Conservation (phyloP, 2,113 vertebrate genomes). For the Pipa parva region DNA sequence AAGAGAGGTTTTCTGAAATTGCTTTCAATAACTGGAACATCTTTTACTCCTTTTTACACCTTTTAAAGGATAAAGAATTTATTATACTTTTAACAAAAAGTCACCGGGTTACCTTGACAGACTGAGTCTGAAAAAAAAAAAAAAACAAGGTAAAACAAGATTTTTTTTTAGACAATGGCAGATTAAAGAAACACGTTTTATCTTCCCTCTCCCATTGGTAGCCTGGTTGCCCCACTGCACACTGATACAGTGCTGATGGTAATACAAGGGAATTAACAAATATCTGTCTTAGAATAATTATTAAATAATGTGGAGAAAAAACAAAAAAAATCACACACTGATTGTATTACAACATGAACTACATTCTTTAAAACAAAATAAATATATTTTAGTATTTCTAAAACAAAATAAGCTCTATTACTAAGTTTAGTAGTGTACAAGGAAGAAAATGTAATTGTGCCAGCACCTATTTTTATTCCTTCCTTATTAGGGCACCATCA, state of each 20-base stretch:
- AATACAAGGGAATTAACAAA: background rate
- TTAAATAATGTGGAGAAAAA: background rate
- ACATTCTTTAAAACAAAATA: slow-evolving; percentile 46
- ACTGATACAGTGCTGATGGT: slow-evolving; percentile 19
- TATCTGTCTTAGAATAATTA: background rate
- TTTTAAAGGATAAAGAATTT: too few species aligned
- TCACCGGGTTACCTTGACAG: too few species aligned
- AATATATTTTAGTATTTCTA: slow-evolving; percentile 34
- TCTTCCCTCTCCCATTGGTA: background rate
- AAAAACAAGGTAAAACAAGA: too few species aligned
- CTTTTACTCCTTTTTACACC: too few species aligned
- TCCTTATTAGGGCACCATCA: slow-evolving; percentile 2
- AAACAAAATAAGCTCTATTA: slow-evolving; percentile 45
- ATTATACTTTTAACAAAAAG: too few species aligned
- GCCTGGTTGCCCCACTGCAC: slow-evolving; percentile 27
- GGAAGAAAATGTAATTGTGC: slow-evolving; percentile 23
- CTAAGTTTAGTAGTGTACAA: background rate
- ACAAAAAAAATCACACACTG: slow-evolving; percentile 14
- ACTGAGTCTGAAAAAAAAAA: too few species aligned
- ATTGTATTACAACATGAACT: slow-evolving; percentile 24
- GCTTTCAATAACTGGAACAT: background rate
- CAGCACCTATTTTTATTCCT: slow-evolving; percentile 21
- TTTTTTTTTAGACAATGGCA: background rate
- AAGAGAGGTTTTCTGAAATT: background rate
- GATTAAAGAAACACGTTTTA: background rate